Evolutionary conservation across 92 coral and sea anemone species (phyloP).

Genomic region (Porites divaricata): DNA sequence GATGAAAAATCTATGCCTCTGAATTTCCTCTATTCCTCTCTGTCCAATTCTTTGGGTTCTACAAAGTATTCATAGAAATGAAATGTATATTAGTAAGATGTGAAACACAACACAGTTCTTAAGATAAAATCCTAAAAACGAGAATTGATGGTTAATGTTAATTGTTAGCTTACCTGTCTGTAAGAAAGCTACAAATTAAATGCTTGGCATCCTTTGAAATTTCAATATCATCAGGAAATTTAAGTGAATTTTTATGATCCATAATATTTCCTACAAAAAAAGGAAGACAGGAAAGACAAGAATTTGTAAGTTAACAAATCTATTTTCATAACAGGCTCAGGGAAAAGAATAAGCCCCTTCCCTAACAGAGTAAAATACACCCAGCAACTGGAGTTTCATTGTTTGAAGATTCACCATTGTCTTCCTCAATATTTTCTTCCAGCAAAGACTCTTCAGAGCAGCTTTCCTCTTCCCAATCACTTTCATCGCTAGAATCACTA

Average conservation of each 20-base stretch:
- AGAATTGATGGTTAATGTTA: not conserved
- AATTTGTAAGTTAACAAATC: not conserved
- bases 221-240: slow-evolving; percentile 98
- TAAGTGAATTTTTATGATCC: slow-evolving; percentile 97
- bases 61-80: not conserved
- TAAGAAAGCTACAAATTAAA: slow-evolving; percentile 90
- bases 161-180: slow-evolving; percentile 76
- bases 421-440: no score
- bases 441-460: no score
- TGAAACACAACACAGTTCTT: not conserved
- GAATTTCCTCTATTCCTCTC: slow-evolving; percentile 87
- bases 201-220: slow-evolving; percentile 91
- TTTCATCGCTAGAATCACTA: no score
- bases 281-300: not conserved
- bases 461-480: no score
- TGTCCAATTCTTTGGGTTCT: slow-evolving; percentile 88
- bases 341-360: no score
- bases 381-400: no score
- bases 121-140: not conserved
- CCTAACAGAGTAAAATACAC: no score
- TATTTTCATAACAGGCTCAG: no score
- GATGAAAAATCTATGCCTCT: slow-evolving; percentile 85
- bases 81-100: not conserved
- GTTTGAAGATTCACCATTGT: no score
- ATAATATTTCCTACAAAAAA: slow-evolving; percentile 84